Evolutionary conservation across 2,113 vertebrate genomes (phyloP).

Genomic region (Protobothrops mucrosquamatus): DNA sequence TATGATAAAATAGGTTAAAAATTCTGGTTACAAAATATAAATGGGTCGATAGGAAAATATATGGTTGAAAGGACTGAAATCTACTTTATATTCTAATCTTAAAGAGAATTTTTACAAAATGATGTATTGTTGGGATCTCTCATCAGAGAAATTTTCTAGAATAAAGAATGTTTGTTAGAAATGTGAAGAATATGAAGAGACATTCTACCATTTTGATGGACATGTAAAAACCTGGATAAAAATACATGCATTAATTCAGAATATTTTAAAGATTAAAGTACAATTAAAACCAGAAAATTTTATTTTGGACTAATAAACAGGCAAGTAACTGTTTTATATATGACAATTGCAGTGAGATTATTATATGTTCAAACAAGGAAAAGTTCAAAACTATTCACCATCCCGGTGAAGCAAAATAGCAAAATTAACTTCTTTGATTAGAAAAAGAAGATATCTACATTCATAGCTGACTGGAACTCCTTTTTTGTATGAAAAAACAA

Average conservation of each 20-base stretch:
- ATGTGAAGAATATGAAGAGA: neutral
- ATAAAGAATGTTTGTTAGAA: neutral
- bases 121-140: neutral
- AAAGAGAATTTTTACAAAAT: neutral
- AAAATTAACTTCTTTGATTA: neutral
- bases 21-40: neutral
- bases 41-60: neutral
- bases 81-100: neutral
- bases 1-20: neutral
- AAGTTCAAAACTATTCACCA: neutral
- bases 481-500: neutral
- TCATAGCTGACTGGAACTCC: neutral
- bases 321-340: neutral
- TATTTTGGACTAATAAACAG: neutral
- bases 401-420: neutral
- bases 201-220: neutral
- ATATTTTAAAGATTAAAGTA: neutral
- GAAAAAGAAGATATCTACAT: neutral
- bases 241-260: neutral
- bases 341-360: neutral
- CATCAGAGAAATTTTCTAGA: neutral
- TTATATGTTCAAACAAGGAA: neutral
- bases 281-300: neutral
- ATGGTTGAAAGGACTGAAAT: neutral
- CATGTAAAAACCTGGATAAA: neutral